Base-by-base conservation (phyloP, 2,888 invertebrate genomes). In the Philereme transversata region DNA sequence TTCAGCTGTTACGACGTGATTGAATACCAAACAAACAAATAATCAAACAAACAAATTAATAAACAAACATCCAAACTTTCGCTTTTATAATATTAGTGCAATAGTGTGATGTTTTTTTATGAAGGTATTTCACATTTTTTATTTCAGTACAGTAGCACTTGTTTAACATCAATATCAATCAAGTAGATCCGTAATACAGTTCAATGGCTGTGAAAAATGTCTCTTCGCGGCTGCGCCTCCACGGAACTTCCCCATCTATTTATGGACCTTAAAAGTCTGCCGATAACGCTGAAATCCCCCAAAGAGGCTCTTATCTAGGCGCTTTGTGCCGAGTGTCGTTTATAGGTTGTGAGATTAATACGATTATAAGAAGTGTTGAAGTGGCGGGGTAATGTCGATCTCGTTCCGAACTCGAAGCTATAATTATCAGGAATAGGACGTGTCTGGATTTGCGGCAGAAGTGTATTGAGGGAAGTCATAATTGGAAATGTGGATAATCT, bases 221-320 rank as follows among this genome's bases (percentile, higher is more conserved):
- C n/a, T 57, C 11, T 43, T 43, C 33, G 74, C 11, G 35, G 43
- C 33, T 47, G 0, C 8, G 33, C 35, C 64, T 57, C 68, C 71
- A 73, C 72, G 78, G 72, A 78, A 77, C 72, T 81, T 81, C 76
- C 77, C 79, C 74, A 80, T 80, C 79, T 85, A 81, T 86, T 85
- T 85, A 83, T 82, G 81, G 77, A 74, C 76, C 79, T 82, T 81
- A 81, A 80, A 81, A 84, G 76, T 79, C 72, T 72, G 76, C 76
- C 78, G 79, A 81, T 80, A 82, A 73, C 77, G 73, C 66, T 76
- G 68, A 74, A 79, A 80, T 76, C 75, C 74, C 69, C 72, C 67
- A 73, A 76, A 79, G 75, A 74, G 74, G 65, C 69, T 68, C 76
- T 77, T 81, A 78, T 79, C 77, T 76, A 73, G 72, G 73, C 73